Conservation (phyloP, 2,113 vertebrate genomes). For the Corythornis cristatus region DNA sequence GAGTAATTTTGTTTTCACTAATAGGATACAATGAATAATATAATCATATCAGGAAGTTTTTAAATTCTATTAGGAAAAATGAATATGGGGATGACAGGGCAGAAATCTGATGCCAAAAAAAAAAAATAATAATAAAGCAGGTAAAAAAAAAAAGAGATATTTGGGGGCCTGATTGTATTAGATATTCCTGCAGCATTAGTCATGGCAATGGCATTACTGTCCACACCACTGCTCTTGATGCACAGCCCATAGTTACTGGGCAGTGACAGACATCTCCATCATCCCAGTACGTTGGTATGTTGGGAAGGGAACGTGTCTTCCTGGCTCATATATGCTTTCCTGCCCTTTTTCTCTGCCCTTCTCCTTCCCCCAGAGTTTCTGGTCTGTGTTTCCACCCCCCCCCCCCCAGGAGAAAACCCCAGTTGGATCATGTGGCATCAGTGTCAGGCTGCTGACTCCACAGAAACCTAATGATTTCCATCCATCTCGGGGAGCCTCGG, state of each 20-base stretch:
- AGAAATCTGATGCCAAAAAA: constrained; percentile 28
- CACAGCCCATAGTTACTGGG: constrained; percentile 47
- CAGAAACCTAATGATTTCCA: neutral
- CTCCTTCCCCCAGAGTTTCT: neutral
- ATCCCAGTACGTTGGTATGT: constrained; percentile 9
- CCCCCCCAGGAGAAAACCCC: neutral
- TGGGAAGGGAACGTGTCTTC: constrained; percentile 31
- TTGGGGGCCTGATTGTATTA: constrained; percentile 54
- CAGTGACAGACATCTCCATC: constrained; percentile 65
- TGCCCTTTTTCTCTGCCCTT: neutral
- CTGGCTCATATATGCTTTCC: constrained; percentile 49
- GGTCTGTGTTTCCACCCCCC: neutral
- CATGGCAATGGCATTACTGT: constrained; percentile 46
- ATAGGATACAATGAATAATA: constrained; percentile 60
- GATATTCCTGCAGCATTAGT: constrained; percentile 54
- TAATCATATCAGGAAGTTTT: constrained; percentile 68
- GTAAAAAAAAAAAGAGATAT: constrained; percentile 30
- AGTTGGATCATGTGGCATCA: neutral
- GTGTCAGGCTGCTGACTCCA: neutral
- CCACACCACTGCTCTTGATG: constrained; percentile 43
- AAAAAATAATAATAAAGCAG: constrained; percentile 13
- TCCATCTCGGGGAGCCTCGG: constrained; percentile 11
- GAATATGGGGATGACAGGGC: constrained; percentile 23
- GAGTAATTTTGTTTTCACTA: constrained; percentile 73
- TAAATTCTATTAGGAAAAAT: constrained; percentile 56